Conservation (phyloP, 2,797 vertebrate genomes). For the Chromis chromis region DNA sequence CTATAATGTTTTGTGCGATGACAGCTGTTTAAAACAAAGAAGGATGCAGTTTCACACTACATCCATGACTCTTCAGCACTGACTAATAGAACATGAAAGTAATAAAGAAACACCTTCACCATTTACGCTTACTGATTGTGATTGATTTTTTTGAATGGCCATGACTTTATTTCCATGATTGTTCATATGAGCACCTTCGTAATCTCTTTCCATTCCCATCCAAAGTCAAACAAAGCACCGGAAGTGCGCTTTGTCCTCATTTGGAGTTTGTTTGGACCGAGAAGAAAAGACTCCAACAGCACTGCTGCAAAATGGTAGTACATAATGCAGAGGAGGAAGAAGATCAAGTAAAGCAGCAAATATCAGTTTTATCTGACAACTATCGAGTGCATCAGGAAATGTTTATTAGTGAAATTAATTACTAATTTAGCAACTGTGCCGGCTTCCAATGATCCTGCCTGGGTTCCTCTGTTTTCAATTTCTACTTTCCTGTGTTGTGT, state of each 20-base stretch:
- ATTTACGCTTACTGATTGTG: too few species aligned
- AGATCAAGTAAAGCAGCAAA: conserved; percentile 24
- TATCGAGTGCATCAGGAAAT: conserved; percentile 60
- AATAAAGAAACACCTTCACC: conserved; percentile 39
- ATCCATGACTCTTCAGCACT: conserved; percentile 21
- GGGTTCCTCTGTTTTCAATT: conserved; percentile 71
- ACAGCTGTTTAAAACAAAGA: conserved; percentile 23
- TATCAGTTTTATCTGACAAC: conserved; percentile 51
- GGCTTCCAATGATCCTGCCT: conserved; percentile 66
- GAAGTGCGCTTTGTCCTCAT: conserved; percentile 22
- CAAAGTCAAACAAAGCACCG: conserved; percentile 24
- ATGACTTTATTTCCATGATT: conserved; percentile 33
- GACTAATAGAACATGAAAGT: conserved; percentile 39
- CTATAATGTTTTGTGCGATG: conserved; percentile 7
- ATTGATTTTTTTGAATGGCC: conserved; percentile 61
- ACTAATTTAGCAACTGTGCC: conserved; percentile 57
- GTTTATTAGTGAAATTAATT: conserved; percentile 64
- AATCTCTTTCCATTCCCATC: conserved; percentile 23
- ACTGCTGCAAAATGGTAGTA: conserved; percentile 6
- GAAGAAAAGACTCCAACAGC: conserved; percentile 11
- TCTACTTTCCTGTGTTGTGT: conserved; percentile 65
- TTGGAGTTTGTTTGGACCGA: conserved; percentile 28
- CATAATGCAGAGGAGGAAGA: conserved; percentile 16
- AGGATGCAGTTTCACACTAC: conserved; percentile 23
- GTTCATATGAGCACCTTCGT: conserved; percentile 40